Evolutionary conservation across 2,797 vertebrate species (phyloP).

Genomic region (Syngnathus acus): DNA sequence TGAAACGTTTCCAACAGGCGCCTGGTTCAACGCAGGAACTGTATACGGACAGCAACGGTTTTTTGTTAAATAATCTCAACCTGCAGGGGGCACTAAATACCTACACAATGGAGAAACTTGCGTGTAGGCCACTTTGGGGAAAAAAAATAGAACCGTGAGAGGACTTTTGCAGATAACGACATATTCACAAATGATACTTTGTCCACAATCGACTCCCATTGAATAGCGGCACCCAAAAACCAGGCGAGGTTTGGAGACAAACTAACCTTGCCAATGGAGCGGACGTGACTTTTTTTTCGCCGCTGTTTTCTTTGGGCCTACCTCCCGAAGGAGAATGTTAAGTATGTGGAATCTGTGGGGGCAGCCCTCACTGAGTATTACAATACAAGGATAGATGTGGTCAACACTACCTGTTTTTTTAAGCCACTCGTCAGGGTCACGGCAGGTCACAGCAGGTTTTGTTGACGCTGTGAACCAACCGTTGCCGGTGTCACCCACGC

Average conservation of each 20-base stretch:
- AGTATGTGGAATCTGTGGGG: constrained; percentile 47
- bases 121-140: neutral
- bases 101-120: constrained; percentile 8
- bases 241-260: constrained; percentile 18
- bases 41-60: too few species aligned
- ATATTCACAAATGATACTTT: neutral
- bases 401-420: neutral
- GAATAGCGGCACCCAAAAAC: constrained; percentile 16
- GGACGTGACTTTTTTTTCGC: constrained; percentile 14
- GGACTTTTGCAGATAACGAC: neutral
- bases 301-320: constrained; percentile 38
- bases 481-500: constrained; percentile 49
- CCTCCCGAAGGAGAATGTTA: constrained; percentile 51
- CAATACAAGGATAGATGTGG: neutral
- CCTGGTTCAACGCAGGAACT: too few species aligned
- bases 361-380: constrained; percentile 24
- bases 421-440: neutral
- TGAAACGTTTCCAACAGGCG: too few species aligned
- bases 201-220: neutral
- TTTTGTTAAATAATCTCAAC: constrained; percentile 16
- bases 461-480: constrained; percentile 28
- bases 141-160: neutral
- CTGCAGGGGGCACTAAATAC: constrained; percentile 59
- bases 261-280: constrained; percentile 13
- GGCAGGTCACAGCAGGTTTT: constrained; percentile 2